These are phyloP conservation scores for Nasonia giraulti DNA, from an alignment of 1,140 invertebrate genomes.

Conservation along the genomic window DNA sequence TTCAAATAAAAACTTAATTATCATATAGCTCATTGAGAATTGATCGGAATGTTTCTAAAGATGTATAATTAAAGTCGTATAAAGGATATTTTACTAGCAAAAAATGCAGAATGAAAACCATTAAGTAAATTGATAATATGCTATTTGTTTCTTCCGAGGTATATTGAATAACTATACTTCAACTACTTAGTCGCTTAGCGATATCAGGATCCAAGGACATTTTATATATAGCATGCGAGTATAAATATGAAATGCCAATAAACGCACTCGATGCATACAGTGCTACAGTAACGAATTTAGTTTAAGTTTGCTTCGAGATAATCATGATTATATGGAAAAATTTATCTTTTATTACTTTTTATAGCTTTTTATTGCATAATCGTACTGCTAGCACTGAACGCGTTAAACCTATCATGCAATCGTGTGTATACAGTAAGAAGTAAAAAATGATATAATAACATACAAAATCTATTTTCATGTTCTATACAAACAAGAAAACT, in stretches of 20 bases:
- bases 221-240: background rate
- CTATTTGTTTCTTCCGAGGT: background rate
- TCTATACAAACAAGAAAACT: constrained; percentile 23
- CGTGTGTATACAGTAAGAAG: constrained; percentile 2
- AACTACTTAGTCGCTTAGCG: background rate
- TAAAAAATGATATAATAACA: background rate
- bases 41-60: background rate
- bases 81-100: constrained; percentile 5
- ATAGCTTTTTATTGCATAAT: background rate
- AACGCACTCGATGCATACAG: background rate
- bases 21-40: background rate
- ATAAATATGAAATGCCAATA: background rate
- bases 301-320: background rate
- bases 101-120: background rate
- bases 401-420: background rate
- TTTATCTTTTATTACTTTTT: background rate
- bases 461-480: constrained; percentile 1
- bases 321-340: background rate
- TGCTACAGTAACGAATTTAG: background rate
- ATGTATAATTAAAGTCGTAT: background rate
- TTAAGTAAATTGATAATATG: background rate
- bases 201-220: background rate
- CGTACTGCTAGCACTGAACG: background rate
- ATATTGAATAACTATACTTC: background rate
- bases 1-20: background rate